Evolutionary conservation across 2,888 invertebrate genomes (phyloP), one percentile per base, ranked within the genome.

Genomic region (Drosophila rubida): DNA sequence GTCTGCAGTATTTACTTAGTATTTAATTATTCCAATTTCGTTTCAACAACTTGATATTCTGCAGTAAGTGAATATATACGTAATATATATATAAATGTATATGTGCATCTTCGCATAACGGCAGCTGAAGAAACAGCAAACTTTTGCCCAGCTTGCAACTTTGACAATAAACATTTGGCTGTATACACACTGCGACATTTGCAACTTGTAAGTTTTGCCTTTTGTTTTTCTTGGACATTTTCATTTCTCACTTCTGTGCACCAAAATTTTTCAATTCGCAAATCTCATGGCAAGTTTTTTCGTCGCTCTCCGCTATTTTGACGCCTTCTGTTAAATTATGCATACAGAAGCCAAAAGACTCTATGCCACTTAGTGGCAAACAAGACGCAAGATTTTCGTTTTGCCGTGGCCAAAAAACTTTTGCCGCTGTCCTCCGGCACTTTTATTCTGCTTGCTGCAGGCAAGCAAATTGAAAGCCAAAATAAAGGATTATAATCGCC

Each of bases 141-240:
- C 50, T 61, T 77, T 51, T 42, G 37, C 51, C 41, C 9, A 27
- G 27, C 42, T 60, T 57, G 53, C 44, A 85, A 82, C 68, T 72
- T 69, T 76, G 70, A 75, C 75, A 87, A 75, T 85, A 84, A 81
- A 81, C 76, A 87, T 85, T 82, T 84, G 82, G 85, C 87, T 69
- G 55, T 46, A 58, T 67, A 69, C 71, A 67, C 48, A 62, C 64
- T 68, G 68, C 69, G 75, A 58, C 73, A 82, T 59, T 80, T 80
- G 71, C 59, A 64, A 63, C 71, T 75, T 60, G 75, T 53, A 61
- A 75, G 68, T 71, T 44, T 57, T 22, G n/a, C 32, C 44, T 37
- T 62, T 75, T 62, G 62, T 66, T 80, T 70, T 68, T 22, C 37
- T 23, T 42, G 44, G 16, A 42, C 58, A 53, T 73, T 77, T 80